Evolutionary conservation across 2,797 vertebrate species (phyloP).

Genomic region (Alosa sapidissima): DNA sequence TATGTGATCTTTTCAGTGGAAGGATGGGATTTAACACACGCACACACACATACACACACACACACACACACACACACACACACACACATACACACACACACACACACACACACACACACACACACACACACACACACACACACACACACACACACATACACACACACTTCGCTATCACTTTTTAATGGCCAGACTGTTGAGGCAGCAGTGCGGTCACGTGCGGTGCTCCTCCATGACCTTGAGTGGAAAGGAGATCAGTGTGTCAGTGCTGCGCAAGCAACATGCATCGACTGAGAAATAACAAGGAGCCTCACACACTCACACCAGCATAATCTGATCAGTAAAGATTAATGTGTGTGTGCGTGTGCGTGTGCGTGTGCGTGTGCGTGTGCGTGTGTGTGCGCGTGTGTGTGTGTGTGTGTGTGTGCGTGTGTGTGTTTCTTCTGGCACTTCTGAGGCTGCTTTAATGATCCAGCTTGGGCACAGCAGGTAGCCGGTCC

Average conservation of each 20-base stretch:
- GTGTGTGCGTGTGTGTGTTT: slow-evolving; percentile 2
- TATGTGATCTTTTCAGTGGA: neutral
- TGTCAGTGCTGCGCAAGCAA: slow-evolving; percentile 9
- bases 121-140: neutral
- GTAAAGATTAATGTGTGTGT: neutral
- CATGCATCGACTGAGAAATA: slow-evolving; percentile 9
- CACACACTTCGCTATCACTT: neutral
- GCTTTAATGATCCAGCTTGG: slow-evolving; percentile 15
- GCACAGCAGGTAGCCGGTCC: slow-evolving; percentile 6
- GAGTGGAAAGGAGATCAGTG: slow-evolving; percentile 2
- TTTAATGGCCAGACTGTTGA: slow-evolving; percentile 6
- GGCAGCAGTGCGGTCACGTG: slow-evolving; percentile 5
- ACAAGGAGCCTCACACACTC: neutral
- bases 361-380: slow-evolving; percentile 16
- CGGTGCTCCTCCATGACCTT: neutral
- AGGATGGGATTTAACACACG: slow-evolving; percentile 15
- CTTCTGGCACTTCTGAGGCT: neutral
- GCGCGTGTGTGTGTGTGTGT: neutral
- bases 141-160: neutral
- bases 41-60: neutral
- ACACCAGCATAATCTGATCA: slow-evolving; percentile 14
- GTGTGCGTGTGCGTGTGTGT: neutral
- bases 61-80: neutral
- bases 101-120: neutral
- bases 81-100: neutral